A percentile compares a stretch with the other conserved stretches of the same genome.
Evolutionary conservation across 2,113 vertebrate species (phyloP).

Genomic region (Hemiscyllium ocellatum): DNA sequence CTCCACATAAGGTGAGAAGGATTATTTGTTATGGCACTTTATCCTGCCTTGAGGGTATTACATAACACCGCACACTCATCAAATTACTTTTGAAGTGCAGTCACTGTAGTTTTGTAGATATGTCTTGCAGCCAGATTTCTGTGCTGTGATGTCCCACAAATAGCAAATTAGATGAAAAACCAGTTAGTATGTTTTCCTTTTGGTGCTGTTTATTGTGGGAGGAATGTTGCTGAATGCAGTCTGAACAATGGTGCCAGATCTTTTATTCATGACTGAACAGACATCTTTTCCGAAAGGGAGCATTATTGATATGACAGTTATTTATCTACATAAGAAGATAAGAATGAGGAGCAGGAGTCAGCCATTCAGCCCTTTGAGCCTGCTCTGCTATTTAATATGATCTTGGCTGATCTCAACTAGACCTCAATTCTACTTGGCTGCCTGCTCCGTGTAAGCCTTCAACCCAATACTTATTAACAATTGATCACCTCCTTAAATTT

Average conservation of each 20-base stretch:
- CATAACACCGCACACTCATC: background rate
- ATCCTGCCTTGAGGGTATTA: background rate
- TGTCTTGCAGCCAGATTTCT: background rate
- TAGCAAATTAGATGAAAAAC: background rate
- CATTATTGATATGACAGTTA: background rate
- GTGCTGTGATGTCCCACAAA: too few species aligned
- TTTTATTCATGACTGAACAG: background rate
- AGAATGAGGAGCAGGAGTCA: too few species aligned
- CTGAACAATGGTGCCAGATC: background rate
- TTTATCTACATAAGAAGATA: background rate
- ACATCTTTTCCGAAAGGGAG: background rate
- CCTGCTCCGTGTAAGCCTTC: too few species aligned
- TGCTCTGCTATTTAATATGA: too few species aligned
- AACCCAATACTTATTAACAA: too few species aligned
- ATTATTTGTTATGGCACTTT: background rate
- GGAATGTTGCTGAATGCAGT: background rate
- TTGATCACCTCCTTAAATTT: too few species aligned
- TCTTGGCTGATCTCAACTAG: too few species aligned
- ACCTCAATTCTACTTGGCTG: too few species aligned
- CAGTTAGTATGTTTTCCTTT: background rate
- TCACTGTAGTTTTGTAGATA: background rate
- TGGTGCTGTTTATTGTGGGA: background rate
- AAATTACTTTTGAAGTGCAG: background rate
- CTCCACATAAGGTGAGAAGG: background rate
- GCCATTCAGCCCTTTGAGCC: too few species aligned